Evolutionary conservation across 2,113 vertebrate species (phyloP).

Genomic region (Neodontobutis hainanensis): DNA sequence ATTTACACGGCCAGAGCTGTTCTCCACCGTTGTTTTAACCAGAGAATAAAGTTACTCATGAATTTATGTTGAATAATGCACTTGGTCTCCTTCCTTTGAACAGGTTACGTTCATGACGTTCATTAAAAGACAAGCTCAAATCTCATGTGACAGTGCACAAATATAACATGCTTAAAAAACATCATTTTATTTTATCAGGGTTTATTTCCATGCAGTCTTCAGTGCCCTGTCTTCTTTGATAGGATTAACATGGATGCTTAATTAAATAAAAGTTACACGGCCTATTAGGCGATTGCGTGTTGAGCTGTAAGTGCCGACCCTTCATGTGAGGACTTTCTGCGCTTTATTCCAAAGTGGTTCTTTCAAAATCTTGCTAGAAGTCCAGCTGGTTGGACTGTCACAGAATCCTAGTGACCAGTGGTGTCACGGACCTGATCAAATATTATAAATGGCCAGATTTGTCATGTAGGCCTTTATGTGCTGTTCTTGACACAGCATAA

Average conservation of each 20-base stretch:
- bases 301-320: slow-evolving; percentile 25
- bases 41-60: slow-evolving; percentile 60
- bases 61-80: slow-evolving; percentile 67
- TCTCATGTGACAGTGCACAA: background rate
- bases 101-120: slow-evolving; percentile 47
- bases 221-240: slow-evolving; percentile 43
- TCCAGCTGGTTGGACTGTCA: background rate
- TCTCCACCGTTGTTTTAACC: slow-evolving; percentile 49
- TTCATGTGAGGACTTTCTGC: slow-evolving; percentile 21
- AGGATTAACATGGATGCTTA: slow-evolving; percentile 57
- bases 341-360: slow-evolving; percentile 6
- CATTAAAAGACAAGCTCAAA: slow-evolving; percentile 12
- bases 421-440: too few relatives aligned
- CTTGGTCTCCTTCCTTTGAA: slow-evolving; percentile 48
- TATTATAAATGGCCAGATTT: too few relatives aligned
- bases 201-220: slow-evolving; percentile 45
- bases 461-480: too few relatives aligned
- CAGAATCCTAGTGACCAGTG: too few relatives aligned
- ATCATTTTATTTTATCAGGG: slow-evolving; percentile 8
- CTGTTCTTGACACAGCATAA: too few relatives aligned
- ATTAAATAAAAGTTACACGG: slow-evolving; percentile 49
- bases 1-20: slow-evolving; percentile 59
- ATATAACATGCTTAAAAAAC: slow-evolving; percentile 21
- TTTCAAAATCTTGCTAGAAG: background rate
- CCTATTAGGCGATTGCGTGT: slow-evolving; percentile 6